These are phyloP conservation scores for Epinotia brunnichana DNA, from an alignment of 2,888 invertebrate species.

Conservation along the genomic window DNA sequence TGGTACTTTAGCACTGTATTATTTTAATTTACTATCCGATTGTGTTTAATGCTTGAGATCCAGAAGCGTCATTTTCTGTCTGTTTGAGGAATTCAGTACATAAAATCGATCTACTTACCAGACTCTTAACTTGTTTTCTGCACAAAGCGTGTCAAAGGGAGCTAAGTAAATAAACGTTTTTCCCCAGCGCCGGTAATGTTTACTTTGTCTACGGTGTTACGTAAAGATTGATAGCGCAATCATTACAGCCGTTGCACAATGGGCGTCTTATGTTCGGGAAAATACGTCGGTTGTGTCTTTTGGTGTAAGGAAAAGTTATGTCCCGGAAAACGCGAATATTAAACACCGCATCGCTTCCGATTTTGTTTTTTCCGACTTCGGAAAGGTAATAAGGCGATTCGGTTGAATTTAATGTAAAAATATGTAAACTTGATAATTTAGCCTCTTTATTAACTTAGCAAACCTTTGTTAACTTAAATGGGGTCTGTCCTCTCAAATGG, in stretches of 20 bases:
- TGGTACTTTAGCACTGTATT: too few species aligned
- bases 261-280: neutral
- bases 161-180: slow-evolving; percentile 14
- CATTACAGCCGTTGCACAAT: slow-evolving; percentile 10
- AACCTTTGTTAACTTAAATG: neutral
- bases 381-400: neutral
- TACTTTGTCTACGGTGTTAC: slow-evolving; percentile 16
- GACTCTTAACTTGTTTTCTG: slow-evolving; percentile 1
- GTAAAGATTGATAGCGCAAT: slow-evolving; percentile 18
- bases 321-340: slow-evolving; percentile 8
- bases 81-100: neutral
- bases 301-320: neutral
- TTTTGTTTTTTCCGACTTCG: neutral
- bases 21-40: too few species aligned
- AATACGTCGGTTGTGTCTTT: neutral
- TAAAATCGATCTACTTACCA: neutral
- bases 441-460: neutral
- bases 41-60: too few species aligned
- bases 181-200: slow-evolving; percentile 6
- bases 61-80: neutral
- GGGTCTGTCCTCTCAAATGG: too few species aligned
- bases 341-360: slow-evolving; percentile 2
- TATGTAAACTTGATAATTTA: neutral
- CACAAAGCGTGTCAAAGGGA: slow-evolving; percentile 1
- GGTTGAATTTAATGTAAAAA: neutral